Evolutionary conservation across 1,140 invertebrate genomes (phyloP).

Genomic region (Trichonephila clavipes): DNA sequence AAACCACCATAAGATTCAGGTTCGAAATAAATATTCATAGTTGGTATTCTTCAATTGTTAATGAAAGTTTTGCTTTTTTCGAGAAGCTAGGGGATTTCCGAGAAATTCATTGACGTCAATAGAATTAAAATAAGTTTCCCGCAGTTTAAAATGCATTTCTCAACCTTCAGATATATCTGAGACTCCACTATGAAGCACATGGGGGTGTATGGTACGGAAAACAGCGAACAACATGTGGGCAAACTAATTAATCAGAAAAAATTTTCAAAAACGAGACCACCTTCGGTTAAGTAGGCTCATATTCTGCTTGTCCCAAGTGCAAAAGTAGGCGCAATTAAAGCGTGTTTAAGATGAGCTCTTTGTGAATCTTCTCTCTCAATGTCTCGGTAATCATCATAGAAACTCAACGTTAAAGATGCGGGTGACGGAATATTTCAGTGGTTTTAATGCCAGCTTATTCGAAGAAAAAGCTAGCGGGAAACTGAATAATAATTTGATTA

Average conservation of each 20-base stretch:
- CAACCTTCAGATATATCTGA: not conserved
- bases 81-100: not conserved
- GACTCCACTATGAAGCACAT: not conserved
- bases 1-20: too few relatives aligned
- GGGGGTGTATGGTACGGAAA: not conserved
- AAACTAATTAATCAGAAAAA: conserved; percentile 14
- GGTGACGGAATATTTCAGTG: not conserved
- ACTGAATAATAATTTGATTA: not conserved
- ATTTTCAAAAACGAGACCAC: not conserved
- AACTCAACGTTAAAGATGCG: not conserved
- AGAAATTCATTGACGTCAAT: not conserved
- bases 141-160: not conserved
- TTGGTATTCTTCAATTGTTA: not conserved
- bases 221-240: not conserved
- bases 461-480: not conserved
- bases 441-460: not conserved
- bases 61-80: not conserved
- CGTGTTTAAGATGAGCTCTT: not conserved
- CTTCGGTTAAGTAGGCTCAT: not conserved
- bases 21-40: too few relatives aligned
- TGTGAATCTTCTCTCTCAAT: not conserved
- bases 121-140: not conserved
- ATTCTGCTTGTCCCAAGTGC: not conserved
- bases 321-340: not conserved
- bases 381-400: not conserved